Evolutionary conservation across 2,888 invertebrate genomes (phyloP), one percentile per base, ranked within the genome.

Genomic region (Meta bourneti): DNA sequence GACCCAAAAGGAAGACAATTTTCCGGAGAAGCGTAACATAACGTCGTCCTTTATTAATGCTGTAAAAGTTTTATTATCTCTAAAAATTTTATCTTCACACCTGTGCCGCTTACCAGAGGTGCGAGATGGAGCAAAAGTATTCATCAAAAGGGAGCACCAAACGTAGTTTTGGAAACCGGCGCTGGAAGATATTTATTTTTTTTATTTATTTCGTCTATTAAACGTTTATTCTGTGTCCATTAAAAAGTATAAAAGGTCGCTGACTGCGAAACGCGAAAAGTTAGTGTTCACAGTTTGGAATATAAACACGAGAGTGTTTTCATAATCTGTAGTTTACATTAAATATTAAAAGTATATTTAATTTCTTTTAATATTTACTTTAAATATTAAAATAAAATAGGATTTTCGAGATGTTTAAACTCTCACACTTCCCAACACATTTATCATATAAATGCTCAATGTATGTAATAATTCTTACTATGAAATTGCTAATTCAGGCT

Each of bases 41-140:
- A 61, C 11, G 61, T 16, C 16, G 11, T 5, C 13, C 61, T 61
- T 61, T 61, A 61, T 61, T 61, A 61, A 61, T 9, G 61, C 61
- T 16, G 61, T 61, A 61, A 9, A 61, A 61, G 61, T 61, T 61
- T 61, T 61, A 61, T 61, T 61, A 61, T 61, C 61, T 6, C 61
- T 61, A 61, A 61, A 61, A 61, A 61, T 61, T 61, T 61, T 61
- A 61, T 61, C 61, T 61, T 61, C 61, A 61, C 61, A 61, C 61
- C 61, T 61, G 61, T 61, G 61, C 9, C 9, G 16, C 34, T 34
- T 61, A 9, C 9, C 13, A 61, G 16, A 16, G 13, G 61, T 8
- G 7, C 11, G 61, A 16, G 61, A 7, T 61, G 61, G 34, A 34
- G 34, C 34, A 34, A 61, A 61, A 61, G 61, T 61, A 61, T 61